Evolutionary conservation across 2,888 invertebrate species (phyloP), one percentile per base, ranked within the genome.

Genomic region (Entomobrya multifasciata): DNA sequence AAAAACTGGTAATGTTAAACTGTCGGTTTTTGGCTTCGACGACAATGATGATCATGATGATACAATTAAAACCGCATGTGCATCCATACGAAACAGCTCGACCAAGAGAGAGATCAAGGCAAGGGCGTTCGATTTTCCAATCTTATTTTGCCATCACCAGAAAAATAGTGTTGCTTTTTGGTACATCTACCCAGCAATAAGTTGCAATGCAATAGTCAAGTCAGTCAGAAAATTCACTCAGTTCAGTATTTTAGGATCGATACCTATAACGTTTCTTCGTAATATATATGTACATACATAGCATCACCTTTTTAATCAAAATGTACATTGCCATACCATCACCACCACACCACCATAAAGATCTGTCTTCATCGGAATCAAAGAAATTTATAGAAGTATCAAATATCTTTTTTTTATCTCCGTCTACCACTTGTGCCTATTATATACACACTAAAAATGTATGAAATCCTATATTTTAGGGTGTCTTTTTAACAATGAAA

Each of bases 111-210:
- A 80, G 86, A 87, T 87, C 86, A 87, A 87, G 82, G 86, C 86
- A 87, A 87, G 82, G 86, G 86, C 86, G 81, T 82, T 81, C 60
- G 52, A 87, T 57, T 41, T 81, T 17, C 49, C 47, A 78, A 86
- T 80, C 74, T 17, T 60, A 62, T 49, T 44, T 78, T 79, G 78
- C 78, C 20, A 70, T 72, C 78, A n/a, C n/a, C n/a, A n/a, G n/a
- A n/a, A n/a, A n/a, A n/a, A n/a, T n/a, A n/a, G n/a, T n/a, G n/a
- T n/a, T n/a, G n/a, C n/a, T n/a, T n/a, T n/a, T n/a, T n/a, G n/a
- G n/a, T n/a, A n/a, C n/a, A 47, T 70, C 25, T n/a, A 67, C 30
- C 8, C 36, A 36, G 4, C 36, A 4, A 36, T 36, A 15, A 60
- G 3, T 27, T 25, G n/a, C 62, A 27, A 15, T 36, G 36, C 8